phyloP scores from a whole-genome alignment of 2,888 invertebrate species.

The Hydrotaea cyrtoneurina region DNA sequence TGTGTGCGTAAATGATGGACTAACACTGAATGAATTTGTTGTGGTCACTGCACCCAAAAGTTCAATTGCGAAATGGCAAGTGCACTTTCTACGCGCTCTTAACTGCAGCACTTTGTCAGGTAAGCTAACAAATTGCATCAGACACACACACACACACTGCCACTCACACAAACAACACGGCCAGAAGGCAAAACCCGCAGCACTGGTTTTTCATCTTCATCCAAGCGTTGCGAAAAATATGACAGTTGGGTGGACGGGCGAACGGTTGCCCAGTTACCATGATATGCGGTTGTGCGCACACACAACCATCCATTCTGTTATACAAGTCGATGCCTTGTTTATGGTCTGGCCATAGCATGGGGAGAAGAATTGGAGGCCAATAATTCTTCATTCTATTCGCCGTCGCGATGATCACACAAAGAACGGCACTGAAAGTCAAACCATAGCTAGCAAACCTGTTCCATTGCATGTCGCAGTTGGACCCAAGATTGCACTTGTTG shows the following conservation, averaged over 20 bases:
- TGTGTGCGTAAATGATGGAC: slow-evolving; percentile 58
- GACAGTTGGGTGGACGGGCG: slow-evolving; percentile 18
- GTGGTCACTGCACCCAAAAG: slow-evolving; percentile 69
- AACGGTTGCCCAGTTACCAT: not conserved
- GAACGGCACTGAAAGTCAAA: slow-evolving; percentile 17
- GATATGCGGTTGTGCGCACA: not conserved
- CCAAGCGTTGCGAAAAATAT: slow-evolving; percentile 23
- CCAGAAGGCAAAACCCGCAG: slow-evolving; percentile 62
- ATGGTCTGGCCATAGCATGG: slow-evolving; percentile 17
- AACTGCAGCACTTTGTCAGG: slow-evolving; percentile 72
- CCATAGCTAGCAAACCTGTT: slow-evolving; percentile 2
- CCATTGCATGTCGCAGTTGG: slow-evolving; percentile 73
- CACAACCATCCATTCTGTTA: slow-evolving; percentile 8
- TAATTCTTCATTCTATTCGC: slow-evolving; percentile 31
- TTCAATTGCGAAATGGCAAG: slow-evolving; percentile 69
- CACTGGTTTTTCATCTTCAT: slow-evolving; percentile 63
- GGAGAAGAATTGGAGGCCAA: slow-evolving; percentile 52
- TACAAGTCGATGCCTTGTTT: slow-evolving; percentile 18
- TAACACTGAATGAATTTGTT: slow-evolving; percentile 52
- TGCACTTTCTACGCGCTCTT: slow-evolving; percentile 19
- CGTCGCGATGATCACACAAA: slow-evolving; percentile 23
- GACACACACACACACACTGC: no score
- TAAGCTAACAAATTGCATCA: slow-evolving; percentile 76
- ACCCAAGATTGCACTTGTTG: slow-evolving; percentile 71
- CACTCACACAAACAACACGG: slow-evolving; percentile 50